These are phyloP conservation scores for Stichopus chloronotus DNA, from an alignment of 35 echinoderm and acorn worm genomes.

Conservation along the genomic window DNA sequence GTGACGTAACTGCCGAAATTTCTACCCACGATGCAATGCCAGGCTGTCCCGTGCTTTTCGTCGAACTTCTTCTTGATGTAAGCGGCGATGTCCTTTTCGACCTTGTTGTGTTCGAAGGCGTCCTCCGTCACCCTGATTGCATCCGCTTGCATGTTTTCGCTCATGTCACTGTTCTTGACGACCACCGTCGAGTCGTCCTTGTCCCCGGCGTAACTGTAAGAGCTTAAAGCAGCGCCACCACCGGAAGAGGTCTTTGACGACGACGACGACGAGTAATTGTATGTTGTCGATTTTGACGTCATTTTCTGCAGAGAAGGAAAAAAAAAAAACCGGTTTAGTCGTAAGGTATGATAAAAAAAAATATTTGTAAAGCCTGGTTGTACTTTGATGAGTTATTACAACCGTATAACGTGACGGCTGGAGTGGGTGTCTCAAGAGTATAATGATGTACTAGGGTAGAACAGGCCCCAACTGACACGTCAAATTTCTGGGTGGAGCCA, in stretches of 20 bases:
- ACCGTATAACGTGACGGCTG: no score
- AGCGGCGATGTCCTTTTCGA: conserved; percentile 78
- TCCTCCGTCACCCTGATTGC: conserved; percentile 42
- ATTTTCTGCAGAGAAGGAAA: background rate
- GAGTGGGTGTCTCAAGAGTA: no score
- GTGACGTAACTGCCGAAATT: conserved; percentile 77
- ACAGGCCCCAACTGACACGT: no score
- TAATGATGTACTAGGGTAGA: no score
- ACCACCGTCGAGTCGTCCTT: background rate
- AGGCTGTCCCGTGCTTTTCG: conserved; percentile 51
- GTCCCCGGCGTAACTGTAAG: background rate
- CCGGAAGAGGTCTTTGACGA: background rate
- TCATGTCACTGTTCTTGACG: conserved; percentile 70
- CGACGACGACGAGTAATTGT: conserved; percentile 12
- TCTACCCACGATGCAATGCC: conserved; percentile 79
- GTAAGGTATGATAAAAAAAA: background rate
- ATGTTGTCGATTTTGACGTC: background rate
- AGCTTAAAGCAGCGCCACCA: background rate
- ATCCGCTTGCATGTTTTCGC: conserved; percentile 52
- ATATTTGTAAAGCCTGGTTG: no score
- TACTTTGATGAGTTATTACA: no score
- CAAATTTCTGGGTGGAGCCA: no score
- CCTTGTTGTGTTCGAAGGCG: conserved; percentile 59
- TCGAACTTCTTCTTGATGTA: conserved; percentile 71
- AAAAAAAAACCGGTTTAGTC: background rate